Evolutionary conservation across 2,113 vertebrate species (phyloP), one percentile per base, ranked within the genome.

Genomic region (Alosa alosa): DNA sequence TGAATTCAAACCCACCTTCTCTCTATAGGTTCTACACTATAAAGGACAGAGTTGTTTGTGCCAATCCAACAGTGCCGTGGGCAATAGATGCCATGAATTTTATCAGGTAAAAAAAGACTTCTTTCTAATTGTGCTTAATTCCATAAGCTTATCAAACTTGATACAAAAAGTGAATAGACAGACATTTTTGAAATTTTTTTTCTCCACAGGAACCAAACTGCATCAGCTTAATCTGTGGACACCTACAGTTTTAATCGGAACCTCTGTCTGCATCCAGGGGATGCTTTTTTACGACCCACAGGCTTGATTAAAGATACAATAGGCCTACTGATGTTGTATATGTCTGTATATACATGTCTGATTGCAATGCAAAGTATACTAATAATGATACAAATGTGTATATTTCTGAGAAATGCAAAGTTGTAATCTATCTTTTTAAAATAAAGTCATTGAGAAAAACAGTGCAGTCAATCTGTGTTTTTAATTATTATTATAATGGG

Each of bases 11-110:
- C 55, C 20, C 18, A 15, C 44, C 36, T 10, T 89, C 13, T 86
- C 9, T 22, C 81, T 46, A 17, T 78, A 94, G 93, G 15, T 93
- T 93, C 81, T 75, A 1, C 64, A 91, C 90, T 0, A 3, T 84
- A 25, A 90, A 46, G 81, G 50, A 68, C 6, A 91, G 1, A 85
- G 13, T 10, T 46, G 7, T 92, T 18, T 94, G 94, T 88, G 89
- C 83, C 0, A 45, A 93, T 81, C 92, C 91, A 36, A 25, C 90
- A 0, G n/a, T 25, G 0, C 0, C 17, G 0, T 94, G 92, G 94
- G 93, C 93, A 55, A 57, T 86, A 4, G 22, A 18, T 0, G 90
- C 90, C 45, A 88, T 88, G 2, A 0, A 17, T 11, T 0, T 13
- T 25, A 83, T 93, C 50, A 0, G 22, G 91, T 93, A 89, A 89